Conservation (phyloP, 2,888 invertebrate species). For the Eremobia ochroleuca region DNA sequence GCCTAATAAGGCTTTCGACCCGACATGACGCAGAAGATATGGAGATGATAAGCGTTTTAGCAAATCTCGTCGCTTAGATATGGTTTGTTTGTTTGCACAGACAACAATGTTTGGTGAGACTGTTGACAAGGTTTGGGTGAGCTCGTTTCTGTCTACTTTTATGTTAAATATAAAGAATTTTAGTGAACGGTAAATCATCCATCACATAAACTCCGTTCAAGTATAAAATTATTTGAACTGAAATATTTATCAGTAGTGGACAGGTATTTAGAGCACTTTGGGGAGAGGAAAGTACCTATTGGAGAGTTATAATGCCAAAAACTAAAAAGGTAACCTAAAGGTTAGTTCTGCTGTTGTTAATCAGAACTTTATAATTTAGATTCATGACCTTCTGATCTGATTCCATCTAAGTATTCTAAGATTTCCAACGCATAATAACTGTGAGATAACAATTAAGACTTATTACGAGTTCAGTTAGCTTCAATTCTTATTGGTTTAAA, state of each 20-base stretch:
- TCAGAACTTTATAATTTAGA: slow-evolving; percentile 19
- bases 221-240: slow-evolving; percentile 1
- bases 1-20: slow-evolving; percentile 71
- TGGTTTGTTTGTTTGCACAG: slow-evolving; percentile 43
- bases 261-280: not conserved
- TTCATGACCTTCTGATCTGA: slow-evolving; percentile 23
- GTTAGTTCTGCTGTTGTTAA: slow-evolving; percentile 8
- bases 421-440: slow-evolving; percentile 37
- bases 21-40: slow-evolving; percentile 43
- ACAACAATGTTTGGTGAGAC: too few relatives aligned
- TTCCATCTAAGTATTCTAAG: slow-evolving; percentile 12
- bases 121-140: slow-evolving; percentile 18
- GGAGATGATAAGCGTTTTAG: slow-evolving; percentile 57
- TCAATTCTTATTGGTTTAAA: slow-evolving; percentile 56
- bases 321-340: not conserved
- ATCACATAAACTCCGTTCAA: not conserved
- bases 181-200: not conserved
- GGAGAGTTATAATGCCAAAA: not conserved
- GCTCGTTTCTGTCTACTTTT: slow-evolving; percentile 13
- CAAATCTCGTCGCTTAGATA: slow-evolving; percentile 37
- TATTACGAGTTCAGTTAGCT: slow-evolving; percentile 53
- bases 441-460: slow-evolving; percentile 48
- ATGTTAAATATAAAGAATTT: not conserved
- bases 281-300: not conserved
- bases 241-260: not conserved